Evolutionary conservation across 2,888 invertebrate genomes (phyloP), one percentile per base, ranked within the genome.

Genomic region (Mimumesa dahlbomi): DNA sequence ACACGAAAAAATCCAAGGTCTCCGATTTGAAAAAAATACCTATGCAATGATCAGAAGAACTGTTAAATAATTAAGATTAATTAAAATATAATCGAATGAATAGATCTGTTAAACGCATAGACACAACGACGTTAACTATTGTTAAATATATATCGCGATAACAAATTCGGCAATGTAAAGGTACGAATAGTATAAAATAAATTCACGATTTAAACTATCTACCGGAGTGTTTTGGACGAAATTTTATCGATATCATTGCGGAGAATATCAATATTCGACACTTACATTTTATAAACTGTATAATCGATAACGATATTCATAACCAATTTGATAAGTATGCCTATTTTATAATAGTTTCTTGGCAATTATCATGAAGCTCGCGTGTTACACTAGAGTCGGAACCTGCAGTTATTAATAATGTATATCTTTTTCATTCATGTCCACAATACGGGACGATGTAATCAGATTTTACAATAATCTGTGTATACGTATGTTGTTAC

Each of bases 401-500:
- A 59, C 53, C n/a, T 66, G 68, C 68, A 53, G 53, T 69, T 68
- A 68, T 50, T 29, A 29, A 29, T 9, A 29, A 6, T 29, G 29
- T 42, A 43, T 2, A 43, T 48, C 65, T 53, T 54, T 49, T 43
- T 31, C 45, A 19, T 29, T 56, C 49, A 40, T 40, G 48, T 65
- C 38, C 5, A 59, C n/a, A 43, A 34, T 21, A 58, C 52, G 61
- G 49, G 18, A 57, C 36, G 65, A 49, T 56, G 36, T 31, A 52
- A 46, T 65, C 43, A 69, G 54, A 58, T 71, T n/a, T 59, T 63
- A 45, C 50, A 59, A 38, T 34, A 54, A 70, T 40, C 9, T 18
- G 31, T n/a, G 13, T 48, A n/a, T n/a, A 48, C 14, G n/a, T 57
- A 62, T 49, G 9, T 45, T 38, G 19, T 29, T 56, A 61, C 59